Conservation (phyloP, 1,140 invertebrate species). For the Archivesica marissinica region DNA sequence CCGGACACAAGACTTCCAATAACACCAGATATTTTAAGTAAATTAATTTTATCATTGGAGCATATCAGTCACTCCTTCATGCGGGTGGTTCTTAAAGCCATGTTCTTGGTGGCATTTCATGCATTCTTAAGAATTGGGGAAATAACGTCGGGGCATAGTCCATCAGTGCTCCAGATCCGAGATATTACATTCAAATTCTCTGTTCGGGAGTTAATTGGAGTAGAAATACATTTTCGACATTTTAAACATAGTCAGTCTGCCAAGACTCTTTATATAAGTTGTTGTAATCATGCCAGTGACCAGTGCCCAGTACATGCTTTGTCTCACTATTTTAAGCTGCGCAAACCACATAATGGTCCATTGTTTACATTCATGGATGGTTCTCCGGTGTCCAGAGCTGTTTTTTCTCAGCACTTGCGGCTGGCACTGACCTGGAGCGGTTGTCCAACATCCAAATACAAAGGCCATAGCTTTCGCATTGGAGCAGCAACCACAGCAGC, state of each 20-base stretch:
- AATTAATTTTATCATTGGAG: no score
- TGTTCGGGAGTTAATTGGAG: background rate
- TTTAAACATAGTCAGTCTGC: background rate
- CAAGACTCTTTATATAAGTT: background rate
- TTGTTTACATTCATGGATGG: background rate
- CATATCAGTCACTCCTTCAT: no score
- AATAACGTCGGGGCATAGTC: no score
- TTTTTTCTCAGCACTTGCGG: background rate
- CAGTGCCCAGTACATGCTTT: background rate
- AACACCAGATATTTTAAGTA: no score
- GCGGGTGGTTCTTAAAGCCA: no score
- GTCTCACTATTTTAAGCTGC: background rate
- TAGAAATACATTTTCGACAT: background rate
- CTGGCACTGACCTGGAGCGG: background rate
- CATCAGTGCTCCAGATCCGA: no score
- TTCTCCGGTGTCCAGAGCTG: background rate
- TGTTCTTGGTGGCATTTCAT: no score
- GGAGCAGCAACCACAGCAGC: conserved; percentile 6
- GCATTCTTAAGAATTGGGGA: no score
- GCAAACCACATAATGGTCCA: background rate
- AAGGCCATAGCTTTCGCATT: conserved; percentile 44
- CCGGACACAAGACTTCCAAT: no score
- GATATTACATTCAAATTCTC: no score
- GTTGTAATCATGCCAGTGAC: background rate
- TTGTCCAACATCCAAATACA: background rate